Percentiles rank a stretch among this genome's conserved stretches.
Conservation (phyloP, 1,140 invertebrate genomes). For the Drosophila pruinosa region DNA sequence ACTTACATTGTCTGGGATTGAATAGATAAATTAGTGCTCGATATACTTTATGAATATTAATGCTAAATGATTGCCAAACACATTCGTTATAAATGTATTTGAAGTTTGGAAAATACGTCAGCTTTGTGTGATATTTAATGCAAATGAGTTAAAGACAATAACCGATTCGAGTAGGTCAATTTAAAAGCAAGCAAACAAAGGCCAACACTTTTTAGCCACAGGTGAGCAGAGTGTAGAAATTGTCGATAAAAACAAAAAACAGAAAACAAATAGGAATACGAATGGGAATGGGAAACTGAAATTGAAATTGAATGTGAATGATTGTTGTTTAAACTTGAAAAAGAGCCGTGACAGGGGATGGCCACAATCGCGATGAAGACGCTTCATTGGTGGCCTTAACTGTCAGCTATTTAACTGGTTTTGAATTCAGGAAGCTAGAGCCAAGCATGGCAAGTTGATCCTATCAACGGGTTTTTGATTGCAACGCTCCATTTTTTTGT, state of each 20-base stretch:
- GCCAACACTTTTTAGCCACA: constrained; percentile 9
- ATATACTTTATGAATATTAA: neutral
- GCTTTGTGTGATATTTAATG: constrained; percentile 11
- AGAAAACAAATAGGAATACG: constrained; percentile 1
- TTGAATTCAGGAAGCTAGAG: constrained; percentile 20
- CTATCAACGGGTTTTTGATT: constrained; percentile 56
- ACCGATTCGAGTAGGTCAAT: constrained; percentile 13
- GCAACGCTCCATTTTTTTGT: constrained; percentile 29
- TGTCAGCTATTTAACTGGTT: constrained; percentile 23
- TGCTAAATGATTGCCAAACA: constrained; percentile 12
- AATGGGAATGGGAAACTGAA: neutral
- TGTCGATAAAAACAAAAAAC: constrained; percentile 46
- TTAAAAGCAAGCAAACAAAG: neutral
- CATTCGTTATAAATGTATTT: constrained; percentile 9
- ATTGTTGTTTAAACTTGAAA: constrained; percentile 45
- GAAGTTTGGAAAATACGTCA: constrained; percentile 4
- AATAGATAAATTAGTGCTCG: neutral
- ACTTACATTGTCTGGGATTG: neutral
- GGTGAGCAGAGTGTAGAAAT: constrained; percentile 31
- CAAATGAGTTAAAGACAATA: constrained; percentile 14
- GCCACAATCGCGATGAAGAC: neutral
- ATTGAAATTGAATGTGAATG: constrained; percentile 14
- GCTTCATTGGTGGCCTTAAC: constrained; percentile 18
- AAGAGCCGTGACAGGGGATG: neutral
- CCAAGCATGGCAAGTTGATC: constrained; percentile 1